phyloP scores from a whole-genome alignment of 2,888 invertebrate genomes.

The Meandrusa payeni region DNA sequence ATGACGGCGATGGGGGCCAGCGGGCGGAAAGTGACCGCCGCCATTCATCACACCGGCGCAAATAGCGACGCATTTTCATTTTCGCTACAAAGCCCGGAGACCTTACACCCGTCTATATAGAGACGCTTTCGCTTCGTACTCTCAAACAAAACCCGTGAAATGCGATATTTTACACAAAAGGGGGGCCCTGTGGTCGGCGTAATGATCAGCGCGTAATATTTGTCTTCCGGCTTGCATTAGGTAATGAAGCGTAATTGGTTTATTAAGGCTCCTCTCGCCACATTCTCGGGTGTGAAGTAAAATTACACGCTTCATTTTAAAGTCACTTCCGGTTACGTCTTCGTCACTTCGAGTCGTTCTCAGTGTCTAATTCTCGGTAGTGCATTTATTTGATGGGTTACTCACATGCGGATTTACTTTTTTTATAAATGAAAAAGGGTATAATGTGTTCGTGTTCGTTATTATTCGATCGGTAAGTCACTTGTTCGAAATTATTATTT shows the following conservation, averaged over 20 bases:
- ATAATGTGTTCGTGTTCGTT: too few relatives aligned
- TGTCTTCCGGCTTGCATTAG: conserved; percentile 70
- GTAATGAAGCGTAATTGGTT: conserved; percentile 75
- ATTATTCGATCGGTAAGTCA: too few relatives aligned
- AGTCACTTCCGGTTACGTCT: conserved; percentile 47
- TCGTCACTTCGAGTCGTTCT: too few relatives aligned
- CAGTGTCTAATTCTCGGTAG: too few relatives aligned
- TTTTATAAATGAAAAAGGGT: too few relatives aligned
- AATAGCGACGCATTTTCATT: conserved; percentile 57
- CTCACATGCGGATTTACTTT: too few relatives aligned
- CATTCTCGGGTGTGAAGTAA: conserved; percentile 62
- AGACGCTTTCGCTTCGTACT: conserved; percentile 51
- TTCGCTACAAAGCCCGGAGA: conserved; percentile 46
- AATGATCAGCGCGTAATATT: conserved; percentile 74
- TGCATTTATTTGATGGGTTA: too few relatives aligned
- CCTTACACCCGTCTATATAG: conserved; percentile 48
- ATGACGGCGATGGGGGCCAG: conserved; percentile 63
- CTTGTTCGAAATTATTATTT: too few relatives aligned
- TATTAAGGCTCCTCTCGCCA: conserved; percentile 58
- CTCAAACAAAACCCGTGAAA: conserved; percentile 52
- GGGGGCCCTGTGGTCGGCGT: conserved; percentile 66
- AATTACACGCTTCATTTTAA: conserved; percentile 48
- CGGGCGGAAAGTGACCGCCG: conserved; percentile 60
- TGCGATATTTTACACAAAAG: conserved; percentile 61
- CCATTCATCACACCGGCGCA: conserved; percentile 67